phyloP scores from a whole-genome alignment of 2,113 vertebrate species.

The Phyllostomus hastatus region DNA sequence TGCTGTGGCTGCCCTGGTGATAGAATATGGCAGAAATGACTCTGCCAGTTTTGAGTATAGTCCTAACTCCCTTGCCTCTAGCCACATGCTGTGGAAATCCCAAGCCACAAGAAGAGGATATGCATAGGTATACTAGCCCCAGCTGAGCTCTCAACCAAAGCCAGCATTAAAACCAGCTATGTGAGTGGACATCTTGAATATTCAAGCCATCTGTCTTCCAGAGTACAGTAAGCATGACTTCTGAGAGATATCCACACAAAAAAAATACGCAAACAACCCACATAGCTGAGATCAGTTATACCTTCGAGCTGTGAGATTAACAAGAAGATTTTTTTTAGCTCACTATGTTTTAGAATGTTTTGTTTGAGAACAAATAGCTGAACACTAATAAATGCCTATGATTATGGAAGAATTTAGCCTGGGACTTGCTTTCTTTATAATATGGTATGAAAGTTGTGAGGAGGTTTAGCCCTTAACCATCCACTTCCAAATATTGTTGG shows the following conservation, averaged over 20 bases:
- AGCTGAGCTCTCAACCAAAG: not conserved
- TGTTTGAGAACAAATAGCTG: not conserved
- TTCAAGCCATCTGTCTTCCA: not conserved
- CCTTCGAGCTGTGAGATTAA: not conserved
- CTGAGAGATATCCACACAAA: not conserved
- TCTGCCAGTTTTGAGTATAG: not conserved
- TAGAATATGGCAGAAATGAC: not conserved
- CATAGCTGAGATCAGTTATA: not conserved
- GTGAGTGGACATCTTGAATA: not conserved
- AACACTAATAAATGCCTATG: not conserved
- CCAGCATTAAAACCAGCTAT: not conserved
- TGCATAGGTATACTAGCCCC: not conserved
- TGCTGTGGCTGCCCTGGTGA: not conserved
- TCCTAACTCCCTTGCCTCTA: not conserved
- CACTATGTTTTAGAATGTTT: not conserved
- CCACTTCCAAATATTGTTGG: not conserved
- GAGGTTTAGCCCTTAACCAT: not conserved
- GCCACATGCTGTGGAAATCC: not conserved
- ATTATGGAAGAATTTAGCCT: not conserved
- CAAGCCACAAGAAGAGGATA: not conserved
- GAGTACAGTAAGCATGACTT: not conserved
- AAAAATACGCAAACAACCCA: not conserved
- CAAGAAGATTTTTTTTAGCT: not conserved
- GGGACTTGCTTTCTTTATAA: slow-evolving; percentile 4
- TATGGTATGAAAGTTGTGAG: not conserved